These are phyloP conservation scores for Hycleus cichorii DNA, from an alignment of 1,140 invertebrate genomes.

Conservation along the genomic window DNA sequence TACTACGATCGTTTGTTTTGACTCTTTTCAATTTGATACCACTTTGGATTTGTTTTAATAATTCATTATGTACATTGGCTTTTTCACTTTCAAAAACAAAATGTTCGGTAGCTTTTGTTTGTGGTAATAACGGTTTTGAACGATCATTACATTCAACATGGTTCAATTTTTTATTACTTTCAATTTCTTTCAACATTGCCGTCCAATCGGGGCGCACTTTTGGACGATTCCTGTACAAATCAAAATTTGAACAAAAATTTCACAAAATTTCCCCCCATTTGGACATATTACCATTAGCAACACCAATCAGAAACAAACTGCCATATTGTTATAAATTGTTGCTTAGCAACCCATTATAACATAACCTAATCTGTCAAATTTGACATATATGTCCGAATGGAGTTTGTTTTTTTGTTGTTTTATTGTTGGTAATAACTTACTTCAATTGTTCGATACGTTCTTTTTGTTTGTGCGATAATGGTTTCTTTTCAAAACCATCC, in stretches of 20 bases:
- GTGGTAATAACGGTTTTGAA: slow-evolving; percentile 50
- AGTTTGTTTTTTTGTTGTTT: background rate
- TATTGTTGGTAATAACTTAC: slow-evolving; percentile 19
- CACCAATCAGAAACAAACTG: no score
- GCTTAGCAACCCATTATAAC: no score
- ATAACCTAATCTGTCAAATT: no score
- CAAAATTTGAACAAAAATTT: background rate
- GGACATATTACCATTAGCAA: no score
- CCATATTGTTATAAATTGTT: no score
- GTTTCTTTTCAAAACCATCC: slow-evolving; percentile 38
- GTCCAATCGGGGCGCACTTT: slow-evolving; percentile 79
- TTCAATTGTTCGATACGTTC: slow-evolving; percentile 52
- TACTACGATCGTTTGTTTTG: slow-evolving; percentile 78
- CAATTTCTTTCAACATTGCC: slow-evolving; percentile 83
- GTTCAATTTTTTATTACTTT: slow-evolving; percentile 65
- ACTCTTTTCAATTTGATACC: slow-evolving; percentile 71
- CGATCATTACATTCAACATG: slow-evolving; percentile 80
- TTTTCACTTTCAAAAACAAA: slow-evolving; percentile 87
- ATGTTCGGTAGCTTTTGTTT: slow-evolving; percentile 55
- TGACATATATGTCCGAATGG: no score
- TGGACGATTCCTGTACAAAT: slow-evolving; percentile 52
- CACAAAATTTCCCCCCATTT: background rate
- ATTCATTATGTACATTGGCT: slow-evolving; percentile 70
- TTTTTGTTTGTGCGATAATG: slow-evolving; percentile 46
- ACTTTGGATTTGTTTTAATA: slow-evolving; percentile 73